phyloP scores from a whole-genome alignment of 2,113 vertebrate genomes.

The Hippocampus zosterae region DNA sequence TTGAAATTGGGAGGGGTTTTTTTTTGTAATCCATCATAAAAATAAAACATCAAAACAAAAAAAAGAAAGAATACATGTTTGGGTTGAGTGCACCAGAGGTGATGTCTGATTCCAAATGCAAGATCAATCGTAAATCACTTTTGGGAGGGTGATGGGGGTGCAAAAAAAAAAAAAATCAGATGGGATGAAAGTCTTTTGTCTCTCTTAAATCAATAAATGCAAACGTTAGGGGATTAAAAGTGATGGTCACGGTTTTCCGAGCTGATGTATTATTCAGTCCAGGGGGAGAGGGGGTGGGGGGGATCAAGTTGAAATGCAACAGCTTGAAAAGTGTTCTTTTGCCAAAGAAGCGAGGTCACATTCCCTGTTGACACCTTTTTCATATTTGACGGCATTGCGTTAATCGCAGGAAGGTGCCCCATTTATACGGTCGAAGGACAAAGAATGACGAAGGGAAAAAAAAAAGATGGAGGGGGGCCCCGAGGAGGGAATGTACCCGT shows the following conservation, averaged over 20 bases:
- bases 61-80: neutral
- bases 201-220: constrained; percentile 30
- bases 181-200: constrained; percentile 14
- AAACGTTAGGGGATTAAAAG: constrained; percentile 15
- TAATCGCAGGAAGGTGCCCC: constrained; percentile 56
- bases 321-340: neutral
- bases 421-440: constrained; percentile 57
- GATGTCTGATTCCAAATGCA: constrained; percentile 16
- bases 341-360: constrained; percentile 3
- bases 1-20: neutral
- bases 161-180: constrained; percentile 8
- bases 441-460: constrained; percentile 41
- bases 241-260: constrained; percentile 10
- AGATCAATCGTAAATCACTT: constrained; percentile 14
- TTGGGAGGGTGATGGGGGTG: neutral
- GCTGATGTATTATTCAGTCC: constrained; percentile 15
- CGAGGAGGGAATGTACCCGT: constrained; percentile 46
- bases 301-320: neutral
- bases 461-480: constrained; percentile 47
- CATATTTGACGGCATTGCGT: constrained; percentile 29
- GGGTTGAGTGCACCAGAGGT: neutral
- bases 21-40: neutral
- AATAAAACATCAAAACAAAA: too few relatives aligned
- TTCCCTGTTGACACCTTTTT: constrained; percentile 13
- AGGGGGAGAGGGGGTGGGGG: neutral